Percentiles rank a stretch among this genome's conserved stretches.
Conservation (phyloP, 1,140 invertebrate genomes). For the Neodiprion virginianus region DNA sequence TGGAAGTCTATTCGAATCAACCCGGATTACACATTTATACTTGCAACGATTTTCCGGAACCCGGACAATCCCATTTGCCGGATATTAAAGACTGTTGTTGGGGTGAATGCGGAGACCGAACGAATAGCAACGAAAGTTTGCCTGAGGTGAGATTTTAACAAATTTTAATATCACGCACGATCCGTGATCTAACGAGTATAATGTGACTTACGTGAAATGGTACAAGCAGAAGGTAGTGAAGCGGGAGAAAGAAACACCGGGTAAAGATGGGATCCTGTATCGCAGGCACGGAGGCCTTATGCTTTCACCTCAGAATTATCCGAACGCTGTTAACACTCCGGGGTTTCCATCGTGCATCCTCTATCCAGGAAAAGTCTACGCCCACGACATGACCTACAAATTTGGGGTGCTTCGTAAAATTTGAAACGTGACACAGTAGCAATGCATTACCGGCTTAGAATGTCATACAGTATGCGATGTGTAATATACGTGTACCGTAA, state of each 20-base stretch:
- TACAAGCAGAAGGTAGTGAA: conserved; percentile 13
- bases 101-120: conserved; percentile 9
- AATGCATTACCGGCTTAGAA: neutral
- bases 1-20: conserved; percentile 67
- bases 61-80: conserved; percentile 20
- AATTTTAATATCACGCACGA: neutral
- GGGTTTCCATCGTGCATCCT: conserved; percentile 57
- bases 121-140: neutral
- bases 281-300: conserved; percentile 66
- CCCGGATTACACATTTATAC: conserved; percentile 72
- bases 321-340: conserved; percentile 67
- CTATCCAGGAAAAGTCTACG: conserved; percentile 63
- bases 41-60: conserved; percentile 61
- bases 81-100: conserved; percentile 24
- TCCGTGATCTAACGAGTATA: too few species aligned
- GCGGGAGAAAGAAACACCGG: conserved; percentile 46
- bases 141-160: neutral
- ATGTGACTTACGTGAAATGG: neutral
- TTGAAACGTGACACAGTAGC: neutral
- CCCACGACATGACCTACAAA: conserved; percentile 60
- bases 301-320: conserved; percentile 71
- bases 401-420: conserved; percentile 46
- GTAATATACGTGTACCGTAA: too few species aligned
- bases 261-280: conserved; percentile 64
- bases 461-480: neutral